These are phyloP conservation scores for Cygnus atratus DNA, from an alignment of 2,113 vertebrate genomes.

Conservation along the genomic window DNA sequence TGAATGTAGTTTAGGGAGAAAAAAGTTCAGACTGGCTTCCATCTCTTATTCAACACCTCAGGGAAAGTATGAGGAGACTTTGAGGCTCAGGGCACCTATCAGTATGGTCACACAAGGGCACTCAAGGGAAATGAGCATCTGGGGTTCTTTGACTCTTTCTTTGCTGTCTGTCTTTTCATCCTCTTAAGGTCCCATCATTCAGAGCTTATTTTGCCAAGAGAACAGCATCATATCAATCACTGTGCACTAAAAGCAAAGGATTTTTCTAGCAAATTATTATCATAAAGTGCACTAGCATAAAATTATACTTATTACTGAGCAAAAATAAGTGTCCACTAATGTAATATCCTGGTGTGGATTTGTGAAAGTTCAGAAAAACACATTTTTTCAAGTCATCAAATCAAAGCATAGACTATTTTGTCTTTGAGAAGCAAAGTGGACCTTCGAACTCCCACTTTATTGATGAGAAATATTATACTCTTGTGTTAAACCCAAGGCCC, in stretches of 20 bases:
- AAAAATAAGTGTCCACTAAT: not conserved
- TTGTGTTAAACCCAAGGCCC: not conserved
- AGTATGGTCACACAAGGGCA: not conserved
- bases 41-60: not conserved
- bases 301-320: not conserved
- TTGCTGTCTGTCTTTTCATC: not conserved
- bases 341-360: not conserved
- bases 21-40: not conserved
- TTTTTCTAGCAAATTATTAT: not conserved
- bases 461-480: not conserved
- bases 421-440: not conserved
- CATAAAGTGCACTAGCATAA: not conserved
- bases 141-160: not conserved
- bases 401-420: not conserved
- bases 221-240: not conserved
- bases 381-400: not conserved
- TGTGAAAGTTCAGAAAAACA: not conserved
- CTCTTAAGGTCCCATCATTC: not conserved
- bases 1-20: not conserved
- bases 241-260: not conserved
- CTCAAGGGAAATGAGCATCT: not conserved
- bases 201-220: not conserved
- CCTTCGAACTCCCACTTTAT: not conserved
- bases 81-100: not conserved
- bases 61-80: not conserved